Evolutionary conservation across 2,888 invertebrate species (phyloP).

Genomic region (Marasmarcha lunaedactyla): DNA sequence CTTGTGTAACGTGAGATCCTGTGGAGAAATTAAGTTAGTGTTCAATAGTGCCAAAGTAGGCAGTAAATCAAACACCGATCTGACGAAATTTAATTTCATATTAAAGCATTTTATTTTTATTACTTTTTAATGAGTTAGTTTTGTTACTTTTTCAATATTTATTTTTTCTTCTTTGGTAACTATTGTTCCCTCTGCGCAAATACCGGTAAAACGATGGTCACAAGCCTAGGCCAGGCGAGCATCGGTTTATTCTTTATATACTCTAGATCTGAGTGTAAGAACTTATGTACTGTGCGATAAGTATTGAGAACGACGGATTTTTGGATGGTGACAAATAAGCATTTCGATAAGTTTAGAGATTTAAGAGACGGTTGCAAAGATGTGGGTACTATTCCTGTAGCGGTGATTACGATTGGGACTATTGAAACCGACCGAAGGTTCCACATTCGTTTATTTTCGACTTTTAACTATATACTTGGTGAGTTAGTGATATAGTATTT

Average conservation of each 20-base stretch:
- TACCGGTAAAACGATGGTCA: too few relatives aligned
- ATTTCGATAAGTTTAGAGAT: neutral
- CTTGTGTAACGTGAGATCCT: slow-evolving; percentile 90
- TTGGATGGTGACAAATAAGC: neutral
- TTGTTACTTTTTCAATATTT: too few relatives aligned
- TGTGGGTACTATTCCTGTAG: slow-evolving; percentile 2
- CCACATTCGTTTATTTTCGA: slow-evolving; percentile 4
- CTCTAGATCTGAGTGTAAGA: neutral
- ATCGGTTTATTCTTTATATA: too few relatives aligned
- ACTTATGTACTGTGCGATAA: slow-evolving; percentile 1
- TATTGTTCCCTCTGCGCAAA: too few relatives aligned
- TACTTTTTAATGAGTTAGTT: too few relatives aligned
- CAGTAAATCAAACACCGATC: too few relatives aligned
- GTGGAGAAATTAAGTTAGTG: slow-evolving; percentile 6
- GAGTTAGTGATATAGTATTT: slow-evolving; percentile 11
- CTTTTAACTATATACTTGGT: slow-evolving; percentile 9
- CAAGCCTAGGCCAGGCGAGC: too few relatives aligned
- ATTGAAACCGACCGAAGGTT: slow-evolving; percentile 1
- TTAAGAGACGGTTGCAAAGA: slow-evolving; percentile 2
- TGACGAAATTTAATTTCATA: too few relatives aligned
- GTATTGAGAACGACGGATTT: slow-evolving; percentile 3
- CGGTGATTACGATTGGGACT: slow-evolving; percentile 3
- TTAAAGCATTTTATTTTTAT: too few relatives aligned
- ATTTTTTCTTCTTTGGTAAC: too few relatives aligned
- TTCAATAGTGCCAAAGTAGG: too few relatives aligned